These are phyloP conservation scores for Chromoteleia sp. DNA, from an alignment of 2,888 invertebrate genomes.

Conservation along the genomic window DNA sequence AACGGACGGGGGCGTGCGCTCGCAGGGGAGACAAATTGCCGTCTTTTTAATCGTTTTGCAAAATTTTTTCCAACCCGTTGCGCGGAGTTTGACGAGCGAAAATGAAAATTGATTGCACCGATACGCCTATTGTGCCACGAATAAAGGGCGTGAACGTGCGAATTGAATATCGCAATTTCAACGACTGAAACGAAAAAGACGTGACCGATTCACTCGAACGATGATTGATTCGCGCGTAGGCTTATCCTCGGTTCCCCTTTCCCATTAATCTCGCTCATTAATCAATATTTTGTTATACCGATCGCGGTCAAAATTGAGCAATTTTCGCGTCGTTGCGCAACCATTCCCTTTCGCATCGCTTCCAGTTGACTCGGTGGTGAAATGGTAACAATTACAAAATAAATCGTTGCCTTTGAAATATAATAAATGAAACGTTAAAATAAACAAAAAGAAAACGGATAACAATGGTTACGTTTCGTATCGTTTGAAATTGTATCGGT, in stretches of 20 bases:
- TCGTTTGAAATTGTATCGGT: not conserved
- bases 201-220: conserved; percentile 25
- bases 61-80: conserved; percentile 3
- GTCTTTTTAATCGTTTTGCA: not conserved
- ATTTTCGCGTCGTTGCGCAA: conserved; percentile 42
- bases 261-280: conserved; percentile 37
- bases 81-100: conserved; percentile 13
- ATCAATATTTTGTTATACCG: conserved; percentile 48
- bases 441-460: too few species aligned
- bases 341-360: not conserved
- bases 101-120: conserved; percentile 15
- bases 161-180: conserved; percentile 51
- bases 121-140: conserved; percentile 13
- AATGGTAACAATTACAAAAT: too few species aligned
- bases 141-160: conserved; percentile 48
- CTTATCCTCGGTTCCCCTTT: conserved; percentile 33
- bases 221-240: conserved; percentile 56
- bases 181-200: conserved; percentile 4
- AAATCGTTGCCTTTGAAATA: too few species aligned
- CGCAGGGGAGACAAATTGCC: conserved; percentile 1
- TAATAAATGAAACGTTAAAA: too few species aligned
- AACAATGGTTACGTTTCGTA: not conserved
- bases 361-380: conserved; percentile 1
- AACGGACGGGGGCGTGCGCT: not conserved
- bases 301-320: conserved; percentile 39